Conservation (phyloP, 2,113 vertebrate species). For the Atherinomorus stipes region DNA sequence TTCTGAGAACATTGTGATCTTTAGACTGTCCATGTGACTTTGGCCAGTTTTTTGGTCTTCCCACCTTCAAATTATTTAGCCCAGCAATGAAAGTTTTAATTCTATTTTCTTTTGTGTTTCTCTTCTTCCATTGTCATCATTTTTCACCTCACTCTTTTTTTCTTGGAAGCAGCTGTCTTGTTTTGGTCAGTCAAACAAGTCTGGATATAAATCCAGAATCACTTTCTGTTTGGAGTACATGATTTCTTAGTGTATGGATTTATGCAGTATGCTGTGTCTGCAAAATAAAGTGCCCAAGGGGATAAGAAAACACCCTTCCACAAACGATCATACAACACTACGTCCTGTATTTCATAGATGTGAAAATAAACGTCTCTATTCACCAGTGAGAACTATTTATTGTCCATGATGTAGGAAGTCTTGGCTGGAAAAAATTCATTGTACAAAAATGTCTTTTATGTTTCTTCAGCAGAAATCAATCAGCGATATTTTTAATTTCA, state of each 20-base stretch:
- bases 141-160: too few relatives aligned
- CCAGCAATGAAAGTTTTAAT: too few relatives aligned
- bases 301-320: not conserved
- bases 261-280: too few relatives aligned
- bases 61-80: too few relatives aligned
- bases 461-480: not conserved
- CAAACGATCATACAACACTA: not conserved
- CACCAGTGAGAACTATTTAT: not conserved
- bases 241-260: too few relatives aligned
- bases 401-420: slow-evolving; percentile 3
- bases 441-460: not conserved
- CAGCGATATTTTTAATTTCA: not conserved
- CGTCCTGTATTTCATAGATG: not conserved
- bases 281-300: not conserved
- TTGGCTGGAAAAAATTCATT: not conserved
- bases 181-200: not conserved
- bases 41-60: too few relatives aligned
- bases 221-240: not conserved
- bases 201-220: not conserved
- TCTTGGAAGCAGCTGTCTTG: too few relatives aligned
- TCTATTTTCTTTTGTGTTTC: too few relatives aligned
- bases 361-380: not conserved
- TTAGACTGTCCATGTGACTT: too few relatives aligned
- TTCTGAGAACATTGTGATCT: too few relatives aligned
- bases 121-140: too few relatives aligned